Conservation (phyloP, 1,140 invertebrate genomes). For the Aphelenchoides fujianensis region DNA sequence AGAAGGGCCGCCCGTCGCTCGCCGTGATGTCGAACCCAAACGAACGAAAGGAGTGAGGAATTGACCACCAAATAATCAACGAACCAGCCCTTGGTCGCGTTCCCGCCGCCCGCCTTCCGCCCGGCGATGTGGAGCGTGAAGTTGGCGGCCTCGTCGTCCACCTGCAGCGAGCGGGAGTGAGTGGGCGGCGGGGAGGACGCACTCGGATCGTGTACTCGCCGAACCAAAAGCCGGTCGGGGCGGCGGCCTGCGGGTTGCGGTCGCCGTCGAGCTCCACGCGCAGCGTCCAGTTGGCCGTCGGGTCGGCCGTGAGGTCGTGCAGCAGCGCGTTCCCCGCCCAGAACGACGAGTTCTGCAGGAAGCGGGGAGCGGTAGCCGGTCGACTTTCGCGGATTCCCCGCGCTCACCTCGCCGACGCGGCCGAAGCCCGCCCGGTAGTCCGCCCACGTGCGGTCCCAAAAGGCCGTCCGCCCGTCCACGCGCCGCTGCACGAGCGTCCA, state of each 20-base stretch:
- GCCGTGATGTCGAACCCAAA: conserved; percentile 31
- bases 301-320: conserved; percentile 10
- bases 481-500: conserved; percentile 29
- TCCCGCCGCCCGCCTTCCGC: too few relatives aligned
- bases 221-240: conserved; percentile 23
- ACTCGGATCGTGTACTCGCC: conserved; percentile 22
- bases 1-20: conserved; percentile 18
- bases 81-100: conserved; percentile 26
- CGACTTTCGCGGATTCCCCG: not conserved
- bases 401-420: conserved; percentile 6
- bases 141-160: too few relatives aligned
- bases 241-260: conserved; percentile 22
- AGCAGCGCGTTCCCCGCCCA: conserved; percentile 30
- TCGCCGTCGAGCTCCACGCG: conserved; percentile 29
- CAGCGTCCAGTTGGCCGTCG: conserved; percentile 14
- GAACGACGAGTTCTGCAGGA: conserved; percentile 17
- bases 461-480: conserved; percentile 16
- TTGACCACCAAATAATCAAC: too few relatives aligned
- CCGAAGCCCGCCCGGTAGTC: conserved; percentile 27
- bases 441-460: conserved; percentile 35
- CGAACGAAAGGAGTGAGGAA: too few relatives aligned
- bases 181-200: too few relatives aligned
- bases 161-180: too few relatives aligned
- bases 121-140: too few relatives aligned
- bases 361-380: not conserved